Conservation (phyloP, 2,888 invertebrate species). For the Troilus luridus region DNA sequence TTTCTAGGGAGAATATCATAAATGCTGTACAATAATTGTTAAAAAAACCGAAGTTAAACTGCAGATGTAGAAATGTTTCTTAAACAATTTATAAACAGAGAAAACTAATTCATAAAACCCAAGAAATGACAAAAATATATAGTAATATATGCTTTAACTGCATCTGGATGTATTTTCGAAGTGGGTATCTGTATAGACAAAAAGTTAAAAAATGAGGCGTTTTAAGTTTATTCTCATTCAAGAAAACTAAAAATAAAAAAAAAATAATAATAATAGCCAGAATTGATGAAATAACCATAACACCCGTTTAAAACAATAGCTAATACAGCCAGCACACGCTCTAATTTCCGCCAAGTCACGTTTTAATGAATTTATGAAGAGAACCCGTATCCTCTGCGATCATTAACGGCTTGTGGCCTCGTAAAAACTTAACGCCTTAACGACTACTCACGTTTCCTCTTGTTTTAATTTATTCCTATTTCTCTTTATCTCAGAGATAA, state of each 20-base stretch:
- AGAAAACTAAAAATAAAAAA: background rate
- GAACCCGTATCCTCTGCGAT: conserved; percentile 26
- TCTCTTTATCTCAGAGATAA: background rate
- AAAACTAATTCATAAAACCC: no score
- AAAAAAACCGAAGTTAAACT: no score
- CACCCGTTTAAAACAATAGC: background rate
- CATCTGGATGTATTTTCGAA: no score
- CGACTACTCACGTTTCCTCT: background rate
- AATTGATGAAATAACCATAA: background rate
- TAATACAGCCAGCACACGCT: background rate
- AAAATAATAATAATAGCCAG: no score
- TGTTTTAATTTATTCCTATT: background rate
- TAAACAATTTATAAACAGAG: no score
- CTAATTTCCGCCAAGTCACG: conserved; percentile 51
- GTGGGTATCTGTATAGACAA: no score
- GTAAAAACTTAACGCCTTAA: background rate
- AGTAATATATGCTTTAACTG: no score
- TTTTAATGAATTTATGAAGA: conserved; percentile 51
- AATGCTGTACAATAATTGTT: no score
- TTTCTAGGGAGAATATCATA: no score
- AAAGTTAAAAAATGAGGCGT: background rate
- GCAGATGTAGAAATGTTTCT: no score
- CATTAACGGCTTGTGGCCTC: conserved; percentile 17
- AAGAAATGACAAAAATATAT: no score
- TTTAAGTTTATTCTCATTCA: background rate